Conservation (phyloP, 2,797 vertebrate genomes). For the Pseudochirops corinnae region DNA sequence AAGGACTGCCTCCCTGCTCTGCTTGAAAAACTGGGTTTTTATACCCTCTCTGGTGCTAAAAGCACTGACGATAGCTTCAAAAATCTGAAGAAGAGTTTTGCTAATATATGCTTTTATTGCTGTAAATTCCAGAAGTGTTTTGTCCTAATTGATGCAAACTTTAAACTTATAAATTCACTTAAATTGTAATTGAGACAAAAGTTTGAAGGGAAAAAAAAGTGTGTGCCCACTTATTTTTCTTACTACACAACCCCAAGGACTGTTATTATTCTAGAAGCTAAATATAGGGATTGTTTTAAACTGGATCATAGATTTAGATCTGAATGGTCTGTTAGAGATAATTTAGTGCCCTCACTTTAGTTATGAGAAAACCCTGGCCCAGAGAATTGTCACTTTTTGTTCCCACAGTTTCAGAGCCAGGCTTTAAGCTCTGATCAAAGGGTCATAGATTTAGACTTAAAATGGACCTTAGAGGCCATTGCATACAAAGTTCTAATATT, state of each 20-base stretch:
- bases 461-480: background rate
- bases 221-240: background rate
- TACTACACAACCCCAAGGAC: background rate
- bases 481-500: background rate
- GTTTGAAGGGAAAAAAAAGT: background rate
- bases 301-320: background rate
- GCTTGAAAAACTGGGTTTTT: background rate
- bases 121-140: background rate
- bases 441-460: background rate
- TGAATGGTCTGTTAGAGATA: background rate
- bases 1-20: background rate
- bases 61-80: background rate
- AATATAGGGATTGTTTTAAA: background rate
- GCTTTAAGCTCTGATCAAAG: background rate
- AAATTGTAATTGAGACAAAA: background rate
- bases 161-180: background rate
- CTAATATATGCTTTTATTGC: background rate
- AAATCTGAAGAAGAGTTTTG: background rate
- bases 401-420: background rate
- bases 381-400: background rate
- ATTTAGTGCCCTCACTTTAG: background rate
- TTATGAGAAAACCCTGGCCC: background rate
- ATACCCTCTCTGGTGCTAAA: background rate
- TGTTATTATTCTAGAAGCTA: background rate
- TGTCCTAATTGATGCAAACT: background rate